These are phyloP conservation scores for Numenius arquata DNA, from an alignment of 2,113 vertebrate species.

Conservation along the genomic window DNA sequence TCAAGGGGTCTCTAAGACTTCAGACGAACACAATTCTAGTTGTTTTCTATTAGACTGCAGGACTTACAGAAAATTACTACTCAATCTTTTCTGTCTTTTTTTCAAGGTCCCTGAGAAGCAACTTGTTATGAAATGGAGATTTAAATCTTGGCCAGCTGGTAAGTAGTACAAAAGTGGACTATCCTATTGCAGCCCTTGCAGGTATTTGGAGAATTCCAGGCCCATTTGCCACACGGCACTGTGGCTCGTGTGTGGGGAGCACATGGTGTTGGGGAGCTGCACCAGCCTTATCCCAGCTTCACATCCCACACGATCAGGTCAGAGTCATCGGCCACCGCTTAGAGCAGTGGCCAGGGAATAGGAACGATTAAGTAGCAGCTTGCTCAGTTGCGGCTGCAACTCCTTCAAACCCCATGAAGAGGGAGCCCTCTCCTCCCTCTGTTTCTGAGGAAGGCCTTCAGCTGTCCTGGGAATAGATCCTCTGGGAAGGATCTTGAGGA, in stretches of 20 bases:
- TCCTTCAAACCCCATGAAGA: not conserved
- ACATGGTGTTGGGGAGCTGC: not conserved
- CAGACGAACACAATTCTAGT: not conserved
- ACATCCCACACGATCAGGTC: not conserved
- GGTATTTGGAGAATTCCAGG: not conserved
- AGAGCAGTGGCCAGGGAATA: not conserved
- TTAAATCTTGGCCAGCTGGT: slow-evolving; percentile 92
- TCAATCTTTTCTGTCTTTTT: not conserved
- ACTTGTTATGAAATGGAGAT: slow-evolving; percentile 92
- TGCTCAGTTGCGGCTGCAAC: not conserved
- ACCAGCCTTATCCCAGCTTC: not conserved
- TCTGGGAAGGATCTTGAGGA: not conserved
- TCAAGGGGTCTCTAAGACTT: not conserved
- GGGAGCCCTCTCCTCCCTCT: not conserved
- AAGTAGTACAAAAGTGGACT: slow-evolving; percentile 46
- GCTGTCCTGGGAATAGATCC: not conserved
- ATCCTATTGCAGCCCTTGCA: not conserved
- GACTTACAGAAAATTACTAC: not conserved
- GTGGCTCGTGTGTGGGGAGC: fast-evolving
- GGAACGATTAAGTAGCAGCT: not conserved
- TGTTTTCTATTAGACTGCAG: not conserved
- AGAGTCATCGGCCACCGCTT: not conserved
- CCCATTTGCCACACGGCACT: not conserved
- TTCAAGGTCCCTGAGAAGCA: slow-evolving; percentile 84
- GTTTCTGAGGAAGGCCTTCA: not conserved